phyloP scores from a whole-genome alignment of 2,888 invertebrate species.

The Calliopum simillimum region DNA sequence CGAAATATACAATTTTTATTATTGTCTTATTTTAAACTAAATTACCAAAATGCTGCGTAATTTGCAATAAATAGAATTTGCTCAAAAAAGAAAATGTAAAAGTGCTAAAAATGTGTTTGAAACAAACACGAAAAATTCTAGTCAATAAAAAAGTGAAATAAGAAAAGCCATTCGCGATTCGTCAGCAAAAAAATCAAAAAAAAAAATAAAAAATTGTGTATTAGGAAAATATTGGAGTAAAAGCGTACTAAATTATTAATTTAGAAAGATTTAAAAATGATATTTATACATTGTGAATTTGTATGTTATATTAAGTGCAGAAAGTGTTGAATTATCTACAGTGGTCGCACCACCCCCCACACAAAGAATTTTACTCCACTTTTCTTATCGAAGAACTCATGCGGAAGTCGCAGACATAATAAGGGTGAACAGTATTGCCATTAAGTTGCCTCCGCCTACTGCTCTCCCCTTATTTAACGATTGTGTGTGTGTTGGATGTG shows the following conservation, averaged over 20 bases:
- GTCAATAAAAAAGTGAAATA: slow-evolving; percentile 12
- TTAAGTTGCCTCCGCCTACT: background rate
- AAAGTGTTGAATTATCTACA: background rate
- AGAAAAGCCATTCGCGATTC: slow-evolving; percentile 16
- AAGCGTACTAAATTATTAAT: background rate
- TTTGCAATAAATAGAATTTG: background rate
- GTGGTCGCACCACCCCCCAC: background rate
- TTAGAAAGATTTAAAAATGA: background rate
- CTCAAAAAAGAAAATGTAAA: background rate
- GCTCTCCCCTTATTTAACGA: background rate
- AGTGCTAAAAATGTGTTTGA: background rate
- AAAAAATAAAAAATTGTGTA: background rate
- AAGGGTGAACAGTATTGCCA: background rate
- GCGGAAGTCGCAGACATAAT: background rate
- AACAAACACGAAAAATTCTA: slow-evolving; percentile 5
- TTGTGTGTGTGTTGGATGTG: slow-evolving; percentile 7
- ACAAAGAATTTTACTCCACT: background rate
- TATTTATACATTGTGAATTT: slow-evolving; percentile 10
- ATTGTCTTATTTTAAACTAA: background rate
- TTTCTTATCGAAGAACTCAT: background rate
- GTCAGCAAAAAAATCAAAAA: slow-evolving; percentile 26
- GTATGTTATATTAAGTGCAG: background rate
- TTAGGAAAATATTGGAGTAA: background rate
- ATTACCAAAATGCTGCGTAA: background rate
- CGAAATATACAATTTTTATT: too few species aligned